Evolutionary conservation across 2,797 vertebrate species (phyloP), one percentile per base, ranked within the genome.

Genomic region (Enteromius viviparus): DNA sequence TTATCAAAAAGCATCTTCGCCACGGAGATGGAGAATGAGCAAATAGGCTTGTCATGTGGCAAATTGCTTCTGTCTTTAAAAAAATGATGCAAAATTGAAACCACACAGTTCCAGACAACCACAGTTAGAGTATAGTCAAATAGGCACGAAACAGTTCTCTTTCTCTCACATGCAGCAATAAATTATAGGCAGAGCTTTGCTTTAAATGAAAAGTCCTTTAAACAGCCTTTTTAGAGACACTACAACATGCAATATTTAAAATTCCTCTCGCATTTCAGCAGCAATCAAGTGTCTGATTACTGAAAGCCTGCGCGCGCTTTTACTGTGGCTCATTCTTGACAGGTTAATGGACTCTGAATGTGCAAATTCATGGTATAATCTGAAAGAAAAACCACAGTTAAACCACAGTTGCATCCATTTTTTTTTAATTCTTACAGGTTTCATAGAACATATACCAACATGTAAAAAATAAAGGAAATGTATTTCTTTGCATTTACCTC

Each of bases 21-120:
- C 53, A 51, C 49, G 78, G 60, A 74, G 69, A 53, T 69, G 21
- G 37, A 75, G 80, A 65, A 37, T 86, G 79, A 72, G 32, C 72
- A 55, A 72, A 40, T 23, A 65, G 11, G 19, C 29, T 21, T 11
- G 47, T 12, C 55, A 80, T 49, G 66, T 81, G 68, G 9, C n/a
- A 65, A 49, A 60, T 76, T 51, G 72, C 65, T 78, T n/a, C 40
- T 53, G 19, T 23, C 40, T 37, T 47, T 11, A 49, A 49, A 72
- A 42, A 29, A 70, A n/a, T 3, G 0, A 21, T 32, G 19, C 1
- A 6, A 23, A 58, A 76, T 64, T 62, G 26, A 29, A 12, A 45
- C 15, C 9, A 45, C 49, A 26, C 45, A 51, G 26, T 72, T 51
- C 29, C 45, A 49, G 45, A 29, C 45, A 29, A 34, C 17, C 47